A percentile compares a stretch with the other conserved stretches of the same genome.
Evolutionary conservation across 2,797 vertebrate species (phyloP).

Genomic region (Rhinogobio ventralis): DNA sequence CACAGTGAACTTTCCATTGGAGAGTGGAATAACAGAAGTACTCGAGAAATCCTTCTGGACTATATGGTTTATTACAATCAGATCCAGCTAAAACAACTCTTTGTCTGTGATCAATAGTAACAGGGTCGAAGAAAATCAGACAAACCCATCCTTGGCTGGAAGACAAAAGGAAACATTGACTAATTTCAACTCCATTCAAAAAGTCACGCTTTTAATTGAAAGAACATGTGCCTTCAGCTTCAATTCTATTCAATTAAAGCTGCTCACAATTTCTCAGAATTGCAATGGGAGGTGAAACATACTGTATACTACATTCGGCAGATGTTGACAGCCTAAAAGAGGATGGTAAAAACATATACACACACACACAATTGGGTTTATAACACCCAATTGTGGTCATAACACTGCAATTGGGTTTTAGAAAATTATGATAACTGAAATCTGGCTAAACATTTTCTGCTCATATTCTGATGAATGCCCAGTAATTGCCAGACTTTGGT

Average conservation of each 20-base stretch:
- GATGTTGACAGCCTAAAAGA: background rate
- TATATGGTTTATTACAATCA: background rate
- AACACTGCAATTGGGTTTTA: background rate
- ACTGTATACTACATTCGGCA: background rate
- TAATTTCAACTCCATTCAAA: conserved; percentile 5
- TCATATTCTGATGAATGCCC: background rate
- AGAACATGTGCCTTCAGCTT: background rate
- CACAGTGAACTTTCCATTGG: conserved; percentile 34
- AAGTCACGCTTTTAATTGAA: conserved; percentile 7
- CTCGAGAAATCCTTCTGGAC: conserved; percentile 9
- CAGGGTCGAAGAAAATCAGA: background rate
- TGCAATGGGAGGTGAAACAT: background rate
- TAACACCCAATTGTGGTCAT: too few species aligned
- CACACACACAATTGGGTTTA: background rate
- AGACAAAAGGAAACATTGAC: conserved; percentile 14
- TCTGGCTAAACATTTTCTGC: background rate
- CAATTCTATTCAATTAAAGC: background rate
- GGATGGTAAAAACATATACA: background rate
- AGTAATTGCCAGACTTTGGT: background rate
- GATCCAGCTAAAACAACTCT: conserved; percentile 1
- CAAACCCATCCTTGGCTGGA: conserved; percentile 18
- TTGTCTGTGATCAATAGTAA: conserved; percentile 10
- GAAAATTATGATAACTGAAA: background rate
- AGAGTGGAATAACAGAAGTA: conserved; percentile 20
- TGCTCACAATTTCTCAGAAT: background rate